These are phyloP conservation scores for Stenurella melanura DNA, from an alignment of 2,888 invertebrate species.

Conservation along the genomic window DNA sequence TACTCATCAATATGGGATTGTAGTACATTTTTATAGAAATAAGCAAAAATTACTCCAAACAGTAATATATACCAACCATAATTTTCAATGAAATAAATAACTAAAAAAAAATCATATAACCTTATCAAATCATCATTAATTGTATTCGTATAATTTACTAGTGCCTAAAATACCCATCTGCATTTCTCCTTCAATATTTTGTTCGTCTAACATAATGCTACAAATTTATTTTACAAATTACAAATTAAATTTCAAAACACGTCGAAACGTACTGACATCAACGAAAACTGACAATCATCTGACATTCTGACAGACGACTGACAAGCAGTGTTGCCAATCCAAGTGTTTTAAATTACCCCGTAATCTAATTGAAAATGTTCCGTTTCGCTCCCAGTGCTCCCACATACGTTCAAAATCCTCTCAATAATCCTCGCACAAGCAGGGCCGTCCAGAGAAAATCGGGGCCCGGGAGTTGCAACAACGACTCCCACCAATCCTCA, in stretches of 20 bases:
- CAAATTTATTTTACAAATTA: neutral
- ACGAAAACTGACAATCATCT: no score
- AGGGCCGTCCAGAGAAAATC: no score
- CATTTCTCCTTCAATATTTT: neutral
- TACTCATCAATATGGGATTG: slow-evolving; percentile 66
- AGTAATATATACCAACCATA: slow-evolving; percentile 72
- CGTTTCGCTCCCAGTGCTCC: no score
- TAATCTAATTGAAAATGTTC: no score
- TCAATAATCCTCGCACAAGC: no score
- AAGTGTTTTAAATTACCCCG: no score
- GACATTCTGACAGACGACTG: no score
- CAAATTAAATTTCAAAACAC: neutral
- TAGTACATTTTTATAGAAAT: slow-evolving; percentile 67
- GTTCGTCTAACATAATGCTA: neutral
- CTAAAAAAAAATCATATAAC: slow-evolving; percentile 52
- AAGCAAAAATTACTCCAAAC: slow-evolving; percentile 62
- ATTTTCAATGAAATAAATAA: slow-evolving; percentile 56
- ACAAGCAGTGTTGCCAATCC: no score
- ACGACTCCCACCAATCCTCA: no score
- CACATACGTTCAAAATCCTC: no score
- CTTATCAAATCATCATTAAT: neutral
- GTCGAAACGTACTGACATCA: neutral
- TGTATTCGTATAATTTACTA: neutral
- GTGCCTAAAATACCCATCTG: slow-evolving; percentile 3
- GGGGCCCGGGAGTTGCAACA: no score